phyloP scores from a whole-genome alignment of 2,113 vertebrate genomes.

The Trinectes maculatus region DNA sequence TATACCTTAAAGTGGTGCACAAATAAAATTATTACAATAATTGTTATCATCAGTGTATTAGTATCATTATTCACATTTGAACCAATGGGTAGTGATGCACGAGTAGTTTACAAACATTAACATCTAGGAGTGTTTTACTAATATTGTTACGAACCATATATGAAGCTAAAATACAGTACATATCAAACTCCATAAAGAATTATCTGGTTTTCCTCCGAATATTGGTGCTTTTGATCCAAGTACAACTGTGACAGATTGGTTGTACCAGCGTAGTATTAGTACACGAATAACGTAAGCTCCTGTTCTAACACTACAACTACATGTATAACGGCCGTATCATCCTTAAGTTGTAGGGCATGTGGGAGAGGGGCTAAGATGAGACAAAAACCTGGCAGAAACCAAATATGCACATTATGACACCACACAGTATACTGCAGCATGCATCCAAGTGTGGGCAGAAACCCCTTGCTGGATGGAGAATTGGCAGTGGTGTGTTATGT shows the following conservation, averaged over 20 bases:
- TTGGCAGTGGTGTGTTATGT: conserved; percentile 47
- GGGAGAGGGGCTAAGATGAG: conserved; percentile 21
- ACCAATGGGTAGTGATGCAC: no score
- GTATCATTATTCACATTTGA: neutral
- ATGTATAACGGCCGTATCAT: neutral
- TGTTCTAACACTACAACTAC: neutral
- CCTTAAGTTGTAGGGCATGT: conserved; percentile 28
- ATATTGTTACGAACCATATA: no score
- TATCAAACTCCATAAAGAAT: neutral
- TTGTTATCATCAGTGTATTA: neutral
- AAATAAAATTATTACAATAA: neutral
- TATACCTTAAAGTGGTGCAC: neutral
- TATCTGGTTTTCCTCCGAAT: neutral
- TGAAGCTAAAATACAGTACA: neutral
- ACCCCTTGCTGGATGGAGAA: conserved; percentile 33
- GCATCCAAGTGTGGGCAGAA: conserved; percentile 49
- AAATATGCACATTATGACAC: conserved; percentile 40
- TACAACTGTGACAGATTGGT: neutral
- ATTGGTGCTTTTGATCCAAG: neutral
- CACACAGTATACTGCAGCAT: conserved; percentile 47
- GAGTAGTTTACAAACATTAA: no score
- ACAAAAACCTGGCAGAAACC: conserved; percentile 31
- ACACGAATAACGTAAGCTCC: neutral
- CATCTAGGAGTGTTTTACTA: no score
- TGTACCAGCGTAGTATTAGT: no score